phyloP scores from a whole-genome alignment of 1,140 invertebrate genomes.

The Steinernema feltiae region DNA sequence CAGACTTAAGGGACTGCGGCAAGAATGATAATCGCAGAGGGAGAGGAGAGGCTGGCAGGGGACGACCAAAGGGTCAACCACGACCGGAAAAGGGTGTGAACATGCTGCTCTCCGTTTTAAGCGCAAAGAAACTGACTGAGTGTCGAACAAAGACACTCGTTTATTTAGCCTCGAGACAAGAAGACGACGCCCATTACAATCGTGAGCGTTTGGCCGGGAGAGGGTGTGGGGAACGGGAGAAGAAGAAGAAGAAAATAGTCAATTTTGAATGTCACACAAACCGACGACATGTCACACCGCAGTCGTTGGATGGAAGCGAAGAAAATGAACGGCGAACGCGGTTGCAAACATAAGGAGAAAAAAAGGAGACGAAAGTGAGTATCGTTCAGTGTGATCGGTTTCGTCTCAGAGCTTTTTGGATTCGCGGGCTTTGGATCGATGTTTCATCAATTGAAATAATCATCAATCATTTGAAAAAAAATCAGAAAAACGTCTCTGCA shows the following conservation, averaged over 20 bases:
- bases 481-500: no score
- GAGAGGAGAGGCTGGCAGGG: neutral
- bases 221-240: no score
- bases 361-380: neutral
- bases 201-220: neutral
- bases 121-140: no score
- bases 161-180: constrained; percentile 10
- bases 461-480: no score
- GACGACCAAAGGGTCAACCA: neutral
- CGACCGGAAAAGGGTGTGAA: constrained; percentile 12
- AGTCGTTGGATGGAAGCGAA: neutral
- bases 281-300: neutral
- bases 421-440: no score
- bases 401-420: no score
- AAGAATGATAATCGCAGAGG: no score
- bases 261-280: neutral
- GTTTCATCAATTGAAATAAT: no score
- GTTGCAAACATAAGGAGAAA: neutral
- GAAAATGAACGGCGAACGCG: neutral
- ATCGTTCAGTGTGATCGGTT: no score
- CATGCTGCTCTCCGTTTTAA: neutral
- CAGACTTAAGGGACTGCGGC: no score
- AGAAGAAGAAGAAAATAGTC: constrained; percentile 5
- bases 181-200: constrained; percentile 11
- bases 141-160: constrained; percentile 13